Percentiles rank a stretch among this genome's conserved stretches.
Conservation (phyloP, 2,888 invertebrate genomes). For the Tridacna crocea region DNA sequence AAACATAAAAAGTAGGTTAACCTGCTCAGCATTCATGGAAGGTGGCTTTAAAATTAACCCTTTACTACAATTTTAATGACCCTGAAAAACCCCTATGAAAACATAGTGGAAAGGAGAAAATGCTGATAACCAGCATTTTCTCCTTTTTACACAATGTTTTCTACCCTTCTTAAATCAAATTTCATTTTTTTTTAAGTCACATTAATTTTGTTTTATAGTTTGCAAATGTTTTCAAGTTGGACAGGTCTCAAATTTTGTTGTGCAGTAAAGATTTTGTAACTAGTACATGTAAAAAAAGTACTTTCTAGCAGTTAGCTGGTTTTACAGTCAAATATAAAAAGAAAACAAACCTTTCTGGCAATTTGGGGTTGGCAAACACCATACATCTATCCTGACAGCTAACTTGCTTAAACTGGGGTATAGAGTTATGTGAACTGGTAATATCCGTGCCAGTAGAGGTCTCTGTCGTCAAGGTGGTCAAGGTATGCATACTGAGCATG, state of each 20-base stretch:
- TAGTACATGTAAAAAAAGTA: too few species aligned
- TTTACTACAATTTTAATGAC: not conserved
- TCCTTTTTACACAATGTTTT: not conserved
- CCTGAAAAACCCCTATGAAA: not conserved
- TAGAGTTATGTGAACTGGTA: conserved; percentile 67
- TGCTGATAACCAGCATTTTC: not conserved
- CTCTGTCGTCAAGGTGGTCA: conserved; percentile 76
- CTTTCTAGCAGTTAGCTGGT: too few species aligned
- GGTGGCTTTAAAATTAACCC: too few species aligned
- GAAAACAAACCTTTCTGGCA: conserved; percentile 74
- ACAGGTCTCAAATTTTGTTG: too few species aligned
- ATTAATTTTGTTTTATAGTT: too few species aligned
- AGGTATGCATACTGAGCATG: conserved; percentile 71
- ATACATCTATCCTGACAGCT: conserved; percentile 75
- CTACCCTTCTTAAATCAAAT: too few species aligned
- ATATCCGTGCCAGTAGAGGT: conserved; percentile 82
- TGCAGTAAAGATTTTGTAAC: too few species aligned
- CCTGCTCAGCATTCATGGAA: too few species aligned
- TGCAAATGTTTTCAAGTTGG: too few species aligned
- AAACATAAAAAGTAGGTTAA: too few species aligned
- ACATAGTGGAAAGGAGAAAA: not conserved
- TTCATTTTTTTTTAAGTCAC: too few species aligned
- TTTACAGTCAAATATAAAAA: too few species aligned
- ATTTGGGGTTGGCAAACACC: conserved; percentile 78
- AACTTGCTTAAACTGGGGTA: conserved; percentile 79